Base-by-base conservation (phyloP, 30 jellyfish, hydroid and myxozoan genomes). In the Aurelia sp. region DNA sequence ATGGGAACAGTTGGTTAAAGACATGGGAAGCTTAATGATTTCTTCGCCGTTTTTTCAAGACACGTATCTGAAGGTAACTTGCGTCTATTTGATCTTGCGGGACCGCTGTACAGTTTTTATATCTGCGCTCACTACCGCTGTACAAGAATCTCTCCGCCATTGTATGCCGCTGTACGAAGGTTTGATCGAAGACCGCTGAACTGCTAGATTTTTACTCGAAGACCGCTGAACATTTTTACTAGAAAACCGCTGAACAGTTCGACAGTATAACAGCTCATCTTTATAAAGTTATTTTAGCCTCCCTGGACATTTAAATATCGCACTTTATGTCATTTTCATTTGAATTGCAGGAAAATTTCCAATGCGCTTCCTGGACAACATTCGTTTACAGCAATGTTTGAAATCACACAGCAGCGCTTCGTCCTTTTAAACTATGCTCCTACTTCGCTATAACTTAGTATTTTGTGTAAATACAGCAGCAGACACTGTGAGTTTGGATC, bases 101-200 rank as follows among this genome's bases (percentile, higher is more conserved):
- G 16, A 79, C 90, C 90, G 90, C 90, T 80, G 83, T 41, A 31
- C 83, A 33, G 7, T 68, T 21, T 66, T 35, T 30, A 13, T 50
- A 21, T 59, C 33, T 59, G 69, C 69, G 33, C 11, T 59, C 69
- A 13, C 13, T 59, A 59, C 69, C 69, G 69, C 66, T 64, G 89
- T 69, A 52, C 77, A 16, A 69, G 62, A 51, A 31, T 65, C 35
- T 5, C 58, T 35, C 17, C 89, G 71, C 89, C 89, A 78, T 63
- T 66, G 60, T 27, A 31, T 19, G 66, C 89, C 89, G 89, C 89
- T 78, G 89, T 78, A 62, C 89, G 78, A 18, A 41, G 78, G 20
- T n/a, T 13, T n/a, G 47, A 69, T 66, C 27, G 57, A 62, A 62
- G 50, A 78, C 89, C 89, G 89, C 89, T 78, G 89, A 61, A 64